Conservation (phyloP, 2,888 invertebrate genomes). For the Coleophora flavipennella region DNA sequence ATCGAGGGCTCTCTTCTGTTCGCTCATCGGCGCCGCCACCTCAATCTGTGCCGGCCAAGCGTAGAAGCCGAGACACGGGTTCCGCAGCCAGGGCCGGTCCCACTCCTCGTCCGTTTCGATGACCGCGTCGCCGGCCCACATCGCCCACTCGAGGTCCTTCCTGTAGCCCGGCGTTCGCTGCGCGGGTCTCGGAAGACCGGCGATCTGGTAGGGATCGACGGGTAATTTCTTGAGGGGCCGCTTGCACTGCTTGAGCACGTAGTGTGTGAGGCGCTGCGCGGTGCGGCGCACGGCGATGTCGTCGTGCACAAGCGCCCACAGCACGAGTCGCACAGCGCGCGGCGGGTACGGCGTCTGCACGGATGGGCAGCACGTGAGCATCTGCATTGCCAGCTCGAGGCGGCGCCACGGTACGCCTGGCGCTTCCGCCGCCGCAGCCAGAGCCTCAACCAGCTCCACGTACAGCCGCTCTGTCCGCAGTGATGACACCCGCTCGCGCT, state of each 20-base stretch:
- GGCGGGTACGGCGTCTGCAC: conserved; percentile 78
- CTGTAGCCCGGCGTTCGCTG: conserved; percentile 68
- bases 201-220: conserved; percentile 70
- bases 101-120: conserved; percentile 80
- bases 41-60: conserved; percentile 71
- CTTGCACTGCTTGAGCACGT: conserved; percentile 81
- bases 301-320: conserved; percentile 80
- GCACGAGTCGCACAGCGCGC: conserved; percentile 75
- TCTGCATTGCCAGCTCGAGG: conserved; percentile 80
- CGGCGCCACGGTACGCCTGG: conserved; percentile 77
- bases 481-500: conserved; percentile 2
- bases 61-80: conserved; percentile 76
- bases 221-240: conserved; percentile 72
- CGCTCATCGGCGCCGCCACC: conserved; percentile 77
- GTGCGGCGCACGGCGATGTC: conserved; percentile 84
- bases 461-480: conserved; percentile 4
- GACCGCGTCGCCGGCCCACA: conserved; percentile 74
- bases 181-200: conserved; percentile 38
- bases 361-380: conserved; percentile 81
- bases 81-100: conserved; percentile 80
- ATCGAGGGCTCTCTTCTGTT: conserved; percentile 75
- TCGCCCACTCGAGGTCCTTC: conserved; percentile 82
- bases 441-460: conserved; percentile 3
- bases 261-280: conserved; percentile 75
- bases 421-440: conserved; percentile 4